phyloP scores from a whole-genome alignment of 2,888 invertebrate genomes.

The Isoperla grammatica region DNA sequence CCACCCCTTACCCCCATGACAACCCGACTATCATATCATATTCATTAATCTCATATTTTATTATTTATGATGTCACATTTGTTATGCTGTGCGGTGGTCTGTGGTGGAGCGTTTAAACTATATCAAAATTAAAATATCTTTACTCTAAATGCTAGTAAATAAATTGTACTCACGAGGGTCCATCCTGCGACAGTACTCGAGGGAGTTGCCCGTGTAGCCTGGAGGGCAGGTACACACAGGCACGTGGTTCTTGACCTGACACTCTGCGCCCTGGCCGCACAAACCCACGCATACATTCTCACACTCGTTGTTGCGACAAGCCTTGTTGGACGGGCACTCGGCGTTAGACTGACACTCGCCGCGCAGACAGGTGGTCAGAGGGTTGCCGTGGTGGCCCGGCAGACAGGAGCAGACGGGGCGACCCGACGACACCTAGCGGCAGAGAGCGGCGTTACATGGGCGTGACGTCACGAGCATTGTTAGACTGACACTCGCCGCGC shows the following conservation, averaged over 20 bases:
- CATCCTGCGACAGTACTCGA: conserved; percentile 12
- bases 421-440: conserved; percentile 64
- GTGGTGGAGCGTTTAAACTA: no score
- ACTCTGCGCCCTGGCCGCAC: conserved; percentile 4
- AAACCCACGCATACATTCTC: conserved; percentile 5
- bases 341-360: conserved; percentile 52
- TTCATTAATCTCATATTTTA: no score
- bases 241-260: conserved; percentile 19
- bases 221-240: conserved; percentile 18
- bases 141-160: no score
- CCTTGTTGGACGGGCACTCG: conserved; percentile 10
- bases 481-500: conserved; percentile 56
- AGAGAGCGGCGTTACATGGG: no score
- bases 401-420: conserved; percentile 82
- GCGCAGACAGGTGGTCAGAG: conserved; percentile 62
- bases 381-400: conserved; percentile 59
- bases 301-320: conserved; percentile 14
- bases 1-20: no score
- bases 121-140: no score
- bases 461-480: neutral
- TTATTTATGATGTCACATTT: no score
- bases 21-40: no score
- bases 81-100: no score
- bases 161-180: conserved; percentile 20
- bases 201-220: conserved; percentile 16